These are phyloP conservation scores for Mallotus villosus DNA, from an alignment of 2,797 vertebrate genomes.

Conservation along the genomic window DNA sequence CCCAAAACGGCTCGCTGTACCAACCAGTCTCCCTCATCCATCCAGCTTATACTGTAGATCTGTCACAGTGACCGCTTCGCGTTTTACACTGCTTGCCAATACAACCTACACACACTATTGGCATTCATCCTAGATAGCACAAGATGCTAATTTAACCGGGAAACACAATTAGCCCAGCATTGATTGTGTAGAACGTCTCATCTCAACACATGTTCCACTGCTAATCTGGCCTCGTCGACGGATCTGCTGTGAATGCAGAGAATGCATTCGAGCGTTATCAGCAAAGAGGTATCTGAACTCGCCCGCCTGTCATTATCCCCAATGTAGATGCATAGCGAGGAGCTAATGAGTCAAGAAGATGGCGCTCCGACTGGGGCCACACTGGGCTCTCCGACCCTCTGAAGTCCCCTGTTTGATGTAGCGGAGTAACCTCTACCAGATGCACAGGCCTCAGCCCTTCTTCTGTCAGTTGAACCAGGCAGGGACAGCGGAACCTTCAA, in stretches of 20 bases:
- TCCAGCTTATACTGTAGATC: background rate
- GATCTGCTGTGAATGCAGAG: conserved; percentile 53
- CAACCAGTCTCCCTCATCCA: background rate
- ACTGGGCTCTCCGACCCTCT: conserved; percentile 38
- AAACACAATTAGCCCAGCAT: conserved; percentile 52
- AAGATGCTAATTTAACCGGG: conserved; percentile 32
- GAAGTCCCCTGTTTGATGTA: conserved; percentile 65
- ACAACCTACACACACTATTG: conserved; percentile 22
- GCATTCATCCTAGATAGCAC: conserved; percentile 24
- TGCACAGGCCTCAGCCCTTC: conserved; percentile 42
- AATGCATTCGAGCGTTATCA: conserved; percentile 54
- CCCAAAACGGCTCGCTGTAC: background rate
- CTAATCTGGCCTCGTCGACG: conserved; percentile 46
- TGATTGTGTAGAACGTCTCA: conserved; percentile 39
- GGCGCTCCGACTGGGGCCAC: conserved; percentile 31
- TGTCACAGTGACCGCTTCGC: background rate
- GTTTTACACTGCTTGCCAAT: conserved; percentile 10
- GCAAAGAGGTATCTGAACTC: conserved; percentile 46
- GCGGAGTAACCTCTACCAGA: conserved; percentile 67
- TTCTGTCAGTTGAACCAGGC: conserved; percentile 43
- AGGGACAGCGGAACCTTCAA: conserved; percentile 43
- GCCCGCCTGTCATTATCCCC: conserved; percentile 57
- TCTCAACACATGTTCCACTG: conserved; percentile 32
- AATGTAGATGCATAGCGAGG: conserved; percentile 39
- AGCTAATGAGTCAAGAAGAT: conserved; percentile 50